Evolutionary conservation across 1,140 invertebrate species (phyloP).

Genomic region (Chironomus striatipennis): DNA sequence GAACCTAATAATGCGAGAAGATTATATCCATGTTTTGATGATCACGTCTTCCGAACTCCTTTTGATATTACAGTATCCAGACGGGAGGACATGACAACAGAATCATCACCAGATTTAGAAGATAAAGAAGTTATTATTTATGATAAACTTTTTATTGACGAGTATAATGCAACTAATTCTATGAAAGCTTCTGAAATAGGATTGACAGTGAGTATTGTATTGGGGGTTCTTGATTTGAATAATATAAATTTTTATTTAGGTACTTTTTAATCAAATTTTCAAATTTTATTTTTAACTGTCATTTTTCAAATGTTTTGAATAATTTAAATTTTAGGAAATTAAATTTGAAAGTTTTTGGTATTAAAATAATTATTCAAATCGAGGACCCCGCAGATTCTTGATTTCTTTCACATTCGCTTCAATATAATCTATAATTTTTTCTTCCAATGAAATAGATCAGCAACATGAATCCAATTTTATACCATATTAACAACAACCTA

Average conservation of each 20-base stretch:
- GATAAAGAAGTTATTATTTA: slow-evolving; percentile 10
- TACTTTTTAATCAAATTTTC: too few species aligned
- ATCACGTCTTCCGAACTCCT: background rate
- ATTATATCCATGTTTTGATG: slow-evolving; percentile 11
- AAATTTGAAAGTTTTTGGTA: too few species aligned
- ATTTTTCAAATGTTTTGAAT: too few species aligned
- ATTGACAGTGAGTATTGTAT: background rate
- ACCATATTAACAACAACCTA: background rate
- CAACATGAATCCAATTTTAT: background rate
- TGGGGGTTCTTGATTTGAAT: too few species aligned
- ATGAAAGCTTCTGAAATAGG: slow-evolving; percentile 11
- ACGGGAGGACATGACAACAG: slow-evolving; percentile 20
- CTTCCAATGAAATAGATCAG: background rate
- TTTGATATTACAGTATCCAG: slow-evolving; percentile 5
- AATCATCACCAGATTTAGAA: slow-evolving; percentile 21
- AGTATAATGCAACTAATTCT: background rate
- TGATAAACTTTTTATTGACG: slow-evolving; percentile 17
- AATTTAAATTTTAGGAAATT: too few species aligned
- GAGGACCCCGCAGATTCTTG: too few species aligned
- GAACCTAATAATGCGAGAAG: slow-evolving; percentile 6
- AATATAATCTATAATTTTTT: too few species aligned
- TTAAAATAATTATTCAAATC: too few species aligned
- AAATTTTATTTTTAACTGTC: too few species aligned
- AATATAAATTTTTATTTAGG: too few species aligned
- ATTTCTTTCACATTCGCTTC: too few species aligned